Conservation (phyloP, 64 coral and sea anemone genomes). For the Dendronephthya gigantea region DNA sequence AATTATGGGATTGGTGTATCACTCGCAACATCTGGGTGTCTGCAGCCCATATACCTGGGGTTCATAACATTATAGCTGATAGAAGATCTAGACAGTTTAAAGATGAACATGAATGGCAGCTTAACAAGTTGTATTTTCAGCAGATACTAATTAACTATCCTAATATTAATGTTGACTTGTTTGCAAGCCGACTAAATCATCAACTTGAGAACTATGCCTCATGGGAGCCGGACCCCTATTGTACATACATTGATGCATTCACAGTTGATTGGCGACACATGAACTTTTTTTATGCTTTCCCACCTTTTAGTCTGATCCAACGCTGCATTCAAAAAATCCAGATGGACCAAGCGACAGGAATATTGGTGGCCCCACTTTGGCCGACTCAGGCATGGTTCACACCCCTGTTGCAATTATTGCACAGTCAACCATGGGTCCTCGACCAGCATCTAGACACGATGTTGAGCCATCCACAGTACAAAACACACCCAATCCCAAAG, state of each 20-base stretch:
- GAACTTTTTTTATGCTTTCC: slow-evolving; percentile 1
- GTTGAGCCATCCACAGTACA: slow-evolving; percentile 23
- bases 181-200: slow-evolving; percentile 14
- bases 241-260: slow-evolving; percentile 7
- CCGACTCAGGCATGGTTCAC: slow-evolving; percentile 49
- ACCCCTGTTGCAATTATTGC: slow-evolving; percentile 10
- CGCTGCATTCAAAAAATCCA: too few species aligned
- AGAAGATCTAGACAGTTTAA: neutral
- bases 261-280: neutral
- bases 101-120: slow-evolving; percentile 12
- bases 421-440: slow-evolving; percentile 37
- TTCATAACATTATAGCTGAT: neutral
- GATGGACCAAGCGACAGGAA: slow-evolving; percentile 37
- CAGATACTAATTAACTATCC: neutral
- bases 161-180: neutral
- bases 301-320: slow-evolving; percentile 1
- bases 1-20: slow-evolving; percentile 14
- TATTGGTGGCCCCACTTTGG: slow-evolving; percentile 39
- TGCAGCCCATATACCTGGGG: neutral
- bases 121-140: too few species aligned
- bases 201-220: neutral
- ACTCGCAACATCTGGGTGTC: neutral
- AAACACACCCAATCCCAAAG: too few species aligned
- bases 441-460: slow-evolving; percentile 15
- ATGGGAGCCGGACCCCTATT: slow-evolving; percentile 16